Conservation (phyloP, 2,113 vertebrate species). For the Onychostoma macrolepis region DNA sequence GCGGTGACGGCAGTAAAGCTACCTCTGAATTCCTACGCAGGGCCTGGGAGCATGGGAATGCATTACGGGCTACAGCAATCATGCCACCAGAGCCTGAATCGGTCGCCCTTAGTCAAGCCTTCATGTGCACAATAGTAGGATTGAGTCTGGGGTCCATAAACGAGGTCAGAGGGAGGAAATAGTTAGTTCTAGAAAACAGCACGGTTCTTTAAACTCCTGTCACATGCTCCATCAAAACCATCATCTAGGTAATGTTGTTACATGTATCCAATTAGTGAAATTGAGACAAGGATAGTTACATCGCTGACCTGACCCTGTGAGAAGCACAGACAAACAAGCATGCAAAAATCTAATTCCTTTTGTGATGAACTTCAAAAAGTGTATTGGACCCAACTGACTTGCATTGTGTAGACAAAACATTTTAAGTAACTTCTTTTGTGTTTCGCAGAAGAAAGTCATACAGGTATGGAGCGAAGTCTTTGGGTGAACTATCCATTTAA, state of each 20-base stretch:
- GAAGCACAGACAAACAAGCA: neutral
- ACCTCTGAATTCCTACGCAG: conserved; percentile 31
- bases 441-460: neutral
- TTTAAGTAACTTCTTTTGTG: neutral
- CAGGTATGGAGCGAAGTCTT: neutral
- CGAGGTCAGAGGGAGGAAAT: neutral
- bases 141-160: conserved; percentile 33
- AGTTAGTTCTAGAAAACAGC: conserved; percentile 15
- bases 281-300: neutral
- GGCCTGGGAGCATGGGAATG: conserved; percentile 17
- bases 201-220: conserved; percentile 14
- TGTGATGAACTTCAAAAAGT: neutral
- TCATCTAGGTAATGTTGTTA: conserved; percentile 20
- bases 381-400: neutral
- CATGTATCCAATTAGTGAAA: conserved; percentile 20
- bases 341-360: neutral
- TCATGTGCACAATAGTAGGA: conserved; percentile 9
- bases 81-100: neutral
- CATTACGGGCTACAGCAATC: neutral
- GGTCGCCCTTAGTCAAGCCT: conserved; percentile 22
- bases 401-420: no score
- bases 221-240: conserved; percentile 42
- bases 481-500: neutral
- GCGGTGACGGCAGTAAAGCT: conserved; percentile 36
- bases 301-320: neutral